Percentiles rank a stretch among this genome's conserved stretches.
Conservation (phyloP, 2,113 vertebrate species). For the Tetrao urogallus region DNA sequence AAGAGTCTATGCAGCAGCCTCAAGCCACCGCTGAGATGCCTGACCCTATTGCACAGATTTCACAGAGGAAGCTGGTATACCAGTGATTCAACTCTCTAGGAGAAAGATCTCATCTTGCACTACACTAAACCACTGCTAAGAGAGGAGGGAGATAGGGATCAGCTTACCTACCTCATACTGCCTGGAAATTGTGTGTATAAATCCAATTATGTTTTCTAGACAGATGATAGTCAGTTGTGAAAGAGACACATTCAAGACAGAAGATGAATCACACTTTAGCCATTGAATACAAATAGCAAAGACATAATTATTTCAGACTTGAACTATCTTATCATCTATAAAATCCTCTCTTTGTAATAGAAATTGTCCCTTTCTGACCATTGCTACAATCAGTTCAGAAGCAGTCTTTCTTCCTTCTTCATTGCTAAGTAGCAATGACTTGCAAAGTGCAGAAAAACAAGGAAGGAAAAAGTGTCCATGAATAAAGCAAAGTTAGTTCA, state of each 20-base stretch:
- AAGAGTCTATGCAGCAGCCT: rapidly evolving
- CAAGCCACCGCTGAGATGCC: not conserved
- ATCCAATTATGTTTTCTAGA: not conserved
- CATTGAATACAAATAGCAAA: not conserved
- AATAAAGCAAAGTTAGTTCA: not conserved
- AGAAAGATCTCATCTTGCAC: not conserved
- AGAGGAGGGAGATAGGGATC: not conserved
- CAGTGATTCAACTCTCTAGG: not conserved
- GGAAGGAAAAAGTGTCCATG: not conserved
- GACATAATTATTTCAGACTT: not conserved
- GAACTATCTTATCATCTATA: not conserved
- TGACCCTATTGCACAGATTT: rapidly evolving
- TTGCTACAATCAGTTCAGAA: not conserved
- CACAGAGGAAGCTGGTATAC: not conserved
- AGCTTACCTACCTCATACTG: not conserved
- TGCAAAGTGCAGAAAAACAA: not conserved
- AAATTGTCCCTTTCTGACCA: not conserved
- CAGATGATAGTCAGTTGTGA: not conserved
- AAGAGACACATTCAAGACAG: not conserved
- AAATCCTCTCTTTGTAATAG: not conserved
- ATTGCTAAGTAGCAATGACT: not conserved
- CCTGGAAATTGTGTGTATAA: not conserved
- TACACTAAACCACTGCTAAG: not conserved
- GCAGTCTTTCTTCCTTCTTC: not conserved
- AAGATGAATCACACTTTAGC: not conserved